Evolutionary conservation across 2,888 invertebrate species (phyloP).

Genomic region (Ophion ventricosus): DNA sequence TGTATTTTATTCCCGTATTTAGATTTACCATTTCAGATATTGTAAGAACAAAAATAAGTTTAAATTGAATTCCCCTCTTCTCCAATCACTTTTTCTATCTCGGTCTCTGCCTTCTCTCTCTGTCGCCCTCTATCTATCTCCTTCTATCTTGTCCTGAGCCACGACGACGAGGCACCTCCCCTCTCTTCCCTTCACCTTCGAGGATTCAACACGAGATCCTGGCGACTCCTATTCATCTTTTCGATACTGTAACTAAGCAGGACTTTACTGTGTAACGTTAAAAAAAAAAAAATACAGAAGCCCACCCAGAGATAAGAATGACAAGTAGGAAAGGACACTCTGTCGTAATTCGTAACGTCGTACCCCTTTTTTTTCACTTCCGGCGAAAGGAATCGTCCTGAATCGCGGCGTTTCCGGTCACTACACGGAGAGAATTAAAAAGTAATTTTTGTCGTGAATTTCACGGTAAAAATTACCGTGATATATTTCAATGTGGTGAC

Average conservation of each 20-base stretch:
- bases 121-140: slow-evolving; percentile 25
- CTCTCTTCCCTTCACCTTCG: slow-evolving; percentile 44
- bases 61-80: slow-evolving; percentile 80
- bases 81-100: slow-evolving; percentile 55
- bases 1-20: slow-evolving; percentile 80
- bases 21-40: slow-evolving; percentile 81
- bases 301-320: slow-evolving; percentile 36
- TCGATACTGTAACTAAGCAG: slow-evolving; percentile 26
- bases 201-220: slow-evolving; percentile 51
- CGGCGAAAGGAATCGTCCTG: slow-evolving; percentile 38
- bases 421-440: too few species aligned
- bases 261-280: slow-evolving; percentile 4
- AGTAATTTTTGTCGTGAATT: too few species aligned
- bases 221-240: not conserved
- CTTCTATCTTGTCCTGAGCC: slow-evolving; percentile 12
- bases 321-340: slow-evolving; percentile 43
- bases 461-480: too few species aligned
- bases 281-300: slow-evolving; percentile 2
- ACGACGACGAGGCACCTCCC: slow-evolving; percentile 14
- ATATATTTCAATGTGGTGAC: too few species aligned
- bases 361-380: slow-evolving; percentile 16
- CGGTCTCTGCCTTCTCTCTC: slow-evolving; percentile 44
- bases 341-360: slow-evolving; percentile 47
- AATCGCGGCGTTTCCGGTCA: slow-evolving; percentile 51
- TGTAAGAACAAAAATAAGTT: slow-evolving; percentile 82